Percentiles rank a stretch among this genome's conserved stretches.
Conservation (phyloP, 1,140 invertebrate genomes). For the Cardiocondyla obscurior region DNA sequence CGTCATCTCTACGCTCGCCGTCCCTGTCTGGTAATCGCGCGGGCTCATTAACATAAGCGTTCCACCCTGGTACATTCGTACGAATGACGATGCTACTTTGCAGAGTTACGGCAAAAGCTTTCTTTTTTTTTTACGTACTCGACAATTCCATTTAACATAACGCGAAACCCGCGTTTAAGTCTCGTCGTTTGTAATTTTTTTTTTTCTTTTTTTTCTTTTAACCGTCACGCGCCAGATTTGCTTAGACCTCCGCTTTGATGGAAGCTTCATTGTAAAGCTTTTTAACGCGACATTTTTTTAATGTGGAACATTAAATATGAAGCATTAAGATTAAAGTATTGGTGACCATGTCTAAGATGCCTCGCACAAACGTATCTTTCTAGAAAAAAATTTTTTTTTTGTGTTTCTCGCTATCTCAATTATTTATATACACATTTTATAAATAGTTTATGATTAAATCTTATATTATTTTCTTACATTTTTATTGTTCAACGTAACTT, state of each 20-base stretch:
- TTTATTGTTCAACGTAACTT: too few relatives aligned
- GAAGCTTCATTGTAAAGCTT: neutral
- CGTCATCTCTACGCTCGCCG: slow-evolving; percentile 65
- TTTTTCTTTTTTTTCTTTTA: slow-evolving; percentile 8
- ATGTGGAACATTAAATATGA: neutral
- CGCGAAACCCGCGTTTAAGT: neutral
- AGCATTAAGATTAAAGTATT: neutral
- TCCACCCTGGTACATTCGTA: slow-evolving; percentile 70
- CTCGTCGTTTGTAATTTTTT: neutral
- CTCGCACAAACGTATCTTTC: neutral
- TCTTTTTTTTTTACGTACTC: neutral
- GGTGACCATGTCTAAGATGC: neutral
- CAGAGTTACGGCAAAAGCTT: neutral
- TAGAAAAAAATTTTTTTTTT: neutral
- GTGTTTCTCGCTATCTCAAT: too few relatives aligned
- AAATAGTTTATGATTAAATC: too few relatives aligned
- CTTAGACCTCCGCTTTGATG: neutral
- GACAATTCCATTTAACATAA: slow-evolving; percentile 10
- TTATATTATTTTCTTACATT: too few relatives aligned
- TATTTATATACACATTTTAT: too few relatives aligned
- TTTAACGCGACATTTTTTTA: neutral
- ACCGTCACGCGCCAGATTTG: neutral
- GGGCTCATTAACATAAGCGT: slow-evolving; percentile 71
- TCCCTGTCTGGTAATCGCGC: slow-evolving; percentile 68
- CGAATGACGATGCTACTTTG: slow-evolving; percentile 58